Conservation (phyloP, 2,113 vertebrate genomes). For the Leucoraja erinaceus region DNA sequence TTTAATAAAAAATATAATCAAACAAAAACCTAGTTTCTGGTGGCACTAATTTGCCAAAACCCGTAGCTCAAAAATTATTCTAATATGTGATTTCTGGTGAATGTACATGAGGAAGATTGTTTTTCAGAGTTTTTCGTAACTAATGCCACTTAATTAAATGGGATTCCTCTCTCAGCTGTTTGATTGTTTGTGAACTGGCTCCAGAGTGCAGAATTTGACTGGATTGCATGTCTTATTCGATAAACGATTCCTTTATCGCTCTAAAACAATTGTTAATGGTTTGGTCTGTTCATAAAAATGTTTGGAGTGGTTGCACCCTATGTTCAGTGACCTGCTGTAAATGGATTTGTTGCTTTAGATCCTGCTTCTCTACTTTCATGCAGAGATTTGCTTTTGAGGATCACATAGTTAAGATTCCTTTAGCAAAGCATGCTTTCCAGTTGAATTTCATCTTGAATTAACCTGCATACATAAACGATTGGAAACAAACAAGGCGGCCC, state of each 20-base stretch:
- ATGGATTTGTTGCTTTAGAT: neutral
- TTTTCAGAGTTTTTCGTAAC: neutral
- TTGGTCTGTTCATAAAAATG: neutral
- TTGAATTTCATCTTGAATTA: neutral
- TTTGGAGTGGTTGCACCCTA: neutral
- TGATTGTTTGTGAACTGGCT: neutral
- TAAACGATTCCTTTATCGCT: neutral
- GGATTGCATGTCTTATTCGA: neutral
- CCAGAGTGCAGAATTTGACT: neutral
- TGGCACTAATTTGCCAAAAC: slow-evolving; percentile 31
- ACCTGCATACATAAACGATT: neutral
- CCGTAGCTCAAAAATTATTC: neutral
- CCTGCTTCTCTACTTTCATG: neutral
- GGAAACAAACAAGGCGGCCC: neutral
- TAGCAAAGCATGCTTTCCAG: neutral
- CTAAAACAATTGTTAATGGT: neutral
- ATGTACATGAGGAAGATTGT: neutral
- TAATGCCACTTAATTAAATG: neutral
- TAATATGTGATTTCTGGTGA: neutral
- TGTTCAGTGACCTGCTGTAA: neutral
- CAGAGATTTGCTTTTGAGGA: neutral
- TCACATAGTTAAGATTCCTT: neutral
- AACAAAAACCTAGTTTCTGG: slow-evolving; percentile 35
- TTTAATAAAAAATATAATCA: slow-evolving; percentile 20
- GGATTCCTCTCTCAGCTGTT: neutral